Evolutionary conservation across 2,797 vertebrate genomes (phyloP).

Genomic region (Microctenopoma steveboyesi): DNA sequence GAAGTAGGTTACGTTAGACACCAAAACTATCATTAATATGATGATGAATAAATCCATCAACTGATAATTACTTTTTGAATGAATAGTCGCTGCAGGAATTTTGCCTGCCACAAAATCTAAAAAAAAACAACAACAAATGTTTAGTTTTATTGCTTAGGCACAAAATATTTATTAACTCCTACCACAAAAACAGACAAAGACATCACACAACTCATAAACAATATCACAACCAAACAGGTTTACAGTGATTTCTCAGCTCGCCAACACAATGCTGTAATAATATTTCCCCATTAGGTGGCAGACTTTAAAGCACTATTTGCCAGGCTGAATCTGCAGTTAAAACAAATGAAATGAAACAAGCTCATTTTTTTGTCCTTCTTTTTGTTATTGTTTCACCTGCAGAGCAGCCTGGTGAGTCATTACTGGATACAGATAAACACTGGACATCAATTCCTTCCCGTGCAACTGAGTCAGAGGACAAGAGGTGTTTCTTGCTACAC

Average conservation of each 20-base stretch:
- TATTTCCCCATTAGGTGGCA: constrained; percentile 63
- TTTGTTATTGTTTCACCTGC: not conserved
- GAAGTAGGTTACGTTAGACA: not conserved
- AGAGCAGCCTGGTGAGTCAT: not conserved
- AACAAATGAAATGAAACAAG: not conserved
- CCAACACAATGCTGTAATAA: constrained; percentile 5
- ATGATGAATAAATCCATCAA: not conserved
- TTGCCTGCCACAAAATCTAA: not conserved
- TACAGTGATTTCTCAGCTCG: not conserved
- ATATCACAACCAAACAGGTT: not conserved
- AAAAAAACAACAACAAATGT: not conserved
- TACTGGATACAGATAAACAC: constrained; percentile 3
- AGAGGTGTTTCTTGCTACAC: constrained; percentile 32
- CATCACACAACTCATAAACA: not conserved
- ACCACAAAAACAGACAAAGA: not conserved
- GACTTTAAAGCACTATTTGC: constrained; percentile 10
- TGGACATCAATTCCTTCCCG: constrained; percentile 38
- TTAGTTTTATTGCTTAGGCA: too few species aligned
- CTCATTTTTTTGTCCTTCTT: too few species aligned
- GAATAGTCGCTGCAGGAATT: not conserved
- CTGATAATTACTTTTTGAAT: not conserved
- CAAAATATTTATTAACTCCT: too few species aligned
- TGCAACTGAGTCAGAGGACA: constrained; percentile 23
- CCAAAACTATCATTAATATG: not conserved
- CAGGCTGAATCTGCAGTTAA: not conserved